A percentile compares a stretch with the other conserved stretches of the same genome.
These are phyloP conservation scores for Lepilemur septentrionalis DNA, from an alignment of 2,797 vertebrate species.

Conservation along the genomic window DNA sequence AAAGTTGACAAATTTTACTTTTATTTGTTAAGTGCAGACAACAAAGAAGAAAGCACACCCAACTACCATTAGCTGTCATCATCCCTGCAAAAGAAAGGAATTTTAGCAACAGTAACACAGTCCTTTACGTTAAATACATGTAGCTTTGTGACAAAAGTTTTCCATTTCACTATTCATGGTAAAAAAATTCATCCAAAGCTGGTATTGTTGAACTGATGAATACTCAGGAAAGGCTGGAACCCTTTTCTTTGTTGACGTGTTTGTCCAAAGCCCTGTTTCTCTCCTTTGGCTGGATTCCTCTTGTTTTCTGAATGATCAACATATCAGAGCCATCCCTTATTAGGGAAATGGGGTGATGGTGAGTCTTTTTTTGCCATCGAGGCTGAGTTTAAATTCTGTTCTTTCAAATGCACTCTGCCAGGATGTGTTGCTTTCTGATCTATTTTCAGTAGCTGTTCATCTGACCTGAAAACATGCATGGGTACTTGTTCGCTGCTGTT, in stretches of 20 bases:
- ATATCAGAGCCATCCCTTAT: neutral
- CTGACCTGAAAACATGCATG: constrained; percentile 55
- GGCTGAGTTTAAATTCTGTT: constrained; percentile 60
- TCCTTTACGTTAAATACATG: neutral
- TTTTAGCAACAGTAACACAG: neutral
- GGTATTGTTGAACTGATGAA: neutral
- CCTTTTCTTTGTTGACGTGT: neutral
- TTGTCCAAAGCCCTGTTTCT: neutral
- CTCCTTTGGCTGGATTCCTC: neutral
- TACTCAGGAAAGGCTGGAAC: neutral
- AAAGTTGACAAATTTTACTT: neutral
- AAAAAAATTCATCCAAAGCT: neutral
- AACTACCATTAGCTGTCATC: neutral
- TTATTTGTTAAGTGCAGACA: neutral
- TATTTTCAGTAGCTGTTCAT: constrained; percentile 72
- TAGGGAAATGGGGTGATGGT: constrained; percentile 5
- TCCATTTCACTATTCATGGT: neutral
- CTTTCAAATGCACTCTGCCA: constrained; percentile 36
- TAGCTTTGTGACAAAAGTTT: neutral
- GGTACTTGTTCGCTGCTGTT: constrained; percentile 56
- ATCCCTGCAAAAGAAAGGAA: constrained; percentile 8
- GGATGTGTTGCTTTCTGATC: constrained; percentile 51
- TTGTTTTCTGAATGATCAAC: constrained; percentile 58
- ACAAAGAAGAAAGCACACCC: neutral
- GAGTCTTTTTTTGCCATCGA: neutral